Percentiles rank a stretch among this genome's conserved stretches.
Evolutionary conservation across 2,888 invertebrate species (phyloP).

Genomic region (Alitta virens): DNA sequence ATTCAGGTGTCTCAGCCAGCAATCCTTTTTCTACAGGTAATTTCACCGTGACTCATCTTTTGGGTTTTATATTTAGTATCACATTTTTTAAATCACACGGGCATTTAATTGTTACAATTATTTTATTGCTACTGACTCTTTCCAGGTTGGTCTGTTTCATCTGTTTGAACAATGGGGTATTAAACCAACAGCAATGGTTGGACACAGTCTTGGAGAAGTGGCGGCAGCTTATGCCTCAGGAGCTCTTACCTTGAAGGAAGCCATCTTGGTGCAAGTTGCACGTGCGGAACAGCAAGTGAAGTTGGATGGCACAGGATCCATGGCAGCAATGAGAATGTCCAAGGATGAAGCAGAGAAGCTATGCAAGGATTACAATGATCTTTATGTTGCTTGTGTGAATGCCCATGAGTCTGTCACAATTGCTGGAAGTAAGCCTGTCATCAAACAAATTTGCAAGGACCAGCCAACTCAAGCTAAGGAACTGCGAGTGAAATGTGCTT

Average conservation of each 20-base stretch:
- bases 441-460: conserved; percentile 10
- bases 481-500: conserved; percentile 21
- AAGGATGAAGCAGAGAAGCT: conserved; percentile 16
- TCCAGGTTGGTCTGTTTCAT: conserved; percentile 8
- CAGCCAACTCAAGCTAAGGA: conserved; percentile 18
- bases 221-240: conserved; percentile 18
- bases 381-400: conserved; percentile 25
- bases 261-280: conserved; percentile 6
- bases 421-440: conserved; percentile 16
- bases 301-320: conserved; percentile 21
- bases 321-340: conserved; percentile 21
- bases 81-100: too few relatives aligned
- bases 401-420: conserved; percentile 19
- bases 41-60: too few relatives aligned
- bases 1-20: conserved; percentile 11
- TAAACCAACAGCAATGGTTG: conserved; percentile 12
- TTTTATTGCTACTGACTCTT: too few relatives aligned
- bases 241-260: conserved; percentile 17
- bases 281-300: conserved; percentile 11
- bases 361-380: conserved; percentile 5
- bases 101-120: too few relatives aligned
- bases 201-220: conserved; percentile 22
- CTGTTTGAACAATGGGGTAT: conserved; percentile 16
- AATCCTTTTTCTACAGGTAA: conserved; percentile 9
- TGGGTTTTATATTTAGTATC: too few relatives aligned